phyloP scores from a whole-genome alignment of 2,797 vertebrate genomes.

The Dallia pectoralis region DNA sequence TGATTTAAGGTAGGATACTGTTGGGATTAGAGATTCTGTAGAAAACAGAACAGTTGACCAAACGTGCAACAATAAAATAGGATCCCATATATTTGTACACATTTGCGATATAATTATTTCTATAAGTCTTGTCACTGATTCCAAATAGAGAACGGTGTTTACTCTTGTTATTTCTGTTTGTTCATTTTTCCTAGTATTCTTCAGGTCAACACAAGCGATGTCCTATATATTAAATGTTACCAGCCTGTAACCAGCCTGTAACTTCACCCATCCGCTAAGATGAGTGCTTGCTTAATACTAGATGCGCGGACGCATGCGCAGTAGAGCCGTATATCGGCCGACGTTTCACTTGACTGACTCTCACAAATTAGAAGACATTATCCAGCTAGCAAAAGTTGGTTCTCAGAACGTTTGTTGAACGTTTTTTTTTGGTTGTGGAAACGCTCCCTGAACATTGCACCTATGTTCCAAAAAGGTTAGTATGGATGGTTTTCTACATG shows the following conservation, averaged over 20 bases:
- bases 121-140: background rate
- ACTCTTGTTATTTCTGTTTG: background rate
- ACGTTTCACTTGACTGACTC: too few relatives aligned
- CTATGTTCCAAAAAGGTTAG: too few relatives aligned
- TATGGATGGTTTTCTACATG: too few relatives aligned
- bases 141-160: background rate
- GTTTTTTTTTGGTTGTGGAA: too few relatives aligned
- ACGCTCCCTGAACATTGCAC: too few relatives aligned
- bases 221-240: background rate
- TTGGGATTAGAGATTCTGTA: background rate
- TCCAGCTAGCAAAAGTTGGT: too few relatives aligned
- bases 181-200: background rate
- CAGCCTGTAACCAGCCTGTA: background rate
- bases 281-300: too few relatives aligned
- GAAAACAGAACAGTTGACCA: background rate
- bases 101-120: background rate
- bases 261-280: background rate
- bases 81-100: background rate
- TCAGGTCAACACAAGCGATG: background rate
- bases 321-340: too few relatives aligned
- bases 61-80: background rate
- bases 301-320: too few relatives aligned
- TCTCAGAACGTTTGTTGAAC: too few relatives aligned
- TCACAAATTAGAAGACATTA: too few relatives aligned
- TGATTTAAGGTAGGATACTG: background rate